A percentile compares a stretch with the other conserved stretches of the same genome.
Evolutionary conservation across 53 echinoderm and acorn worm species (phyloP).

Genomic region (Glandiceps talaboti): DNA sequence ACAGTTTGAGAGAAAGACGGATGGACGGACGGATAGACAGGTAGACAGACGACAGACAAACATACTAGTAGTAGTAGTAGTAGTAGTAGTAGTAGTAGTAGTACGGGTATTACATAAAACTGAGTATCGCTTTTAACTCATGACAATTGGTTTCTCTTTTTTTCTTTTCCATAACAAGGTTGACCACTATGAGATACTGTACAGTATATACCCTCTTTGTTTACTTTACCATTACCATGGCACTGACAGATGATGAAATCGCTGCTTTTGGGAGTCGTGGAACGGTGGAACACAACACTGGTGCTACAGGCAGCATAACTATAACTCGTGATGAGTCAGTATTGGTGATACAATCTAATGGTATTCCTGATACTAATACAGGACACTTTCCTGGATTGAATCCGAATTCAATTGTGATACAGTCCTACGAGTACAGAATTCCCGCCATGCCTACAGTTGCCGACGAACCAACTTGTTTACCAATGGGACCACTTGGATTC

Average conservation of each 20-base stretch:
- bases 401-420: conserved; percentile 1
- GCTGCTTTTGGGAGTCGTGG: neutral
- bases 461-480: conserved; percentile 3
- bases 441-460: neutral
- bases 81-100: no score
- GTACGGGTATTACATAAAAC: no score
- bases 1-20: no score
- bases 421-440: neutral
- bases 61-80: no score
- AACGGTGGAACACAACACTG: neutral
- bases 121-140: no score
- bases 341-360: neutral
- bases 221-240: no score
- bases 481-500: conserved; percentile 7
- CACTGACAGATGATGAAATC: neutral
- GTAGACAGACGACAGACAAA: no score
- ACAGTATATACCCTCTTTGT: no score
- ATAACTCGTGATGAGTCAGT: neutral
- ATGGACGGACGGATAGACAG: no score
- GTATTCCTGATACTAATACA: conserved; percentile 11
- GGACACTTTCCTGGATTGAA: neutral
- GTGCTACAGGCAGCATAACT: neutral
- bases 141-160: no score
- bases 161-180: no score
- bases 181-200: no score